A percentile compares a stretch with the other conserved stretches of the same genome.
Conservation (phyloP, 2,888 invertebrate genomes). For the Apamea monoglypha region DNA sequence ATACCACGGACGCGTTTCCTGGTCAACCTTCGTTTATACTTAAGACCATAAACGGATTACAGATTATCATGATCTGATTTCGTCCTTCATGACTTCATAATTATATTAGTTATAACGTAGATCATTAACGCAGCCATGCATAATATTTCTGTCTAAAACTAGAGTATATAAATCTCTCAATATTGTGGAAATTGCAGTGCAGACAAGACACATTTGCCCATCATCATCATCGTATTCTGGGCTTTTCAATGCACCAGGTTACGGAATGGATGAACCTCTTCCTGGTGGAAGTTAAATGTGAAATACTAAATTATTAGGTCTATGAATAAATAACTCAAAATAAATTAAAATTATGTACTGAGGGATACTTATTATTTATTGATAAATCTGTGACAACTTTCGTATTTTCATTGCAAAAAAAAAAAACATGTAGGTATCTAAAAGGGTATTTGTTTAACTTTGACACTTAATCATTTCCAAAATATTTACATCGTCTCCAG, state of each 20-base stretch:
- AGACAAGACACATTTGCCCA: not conserved
- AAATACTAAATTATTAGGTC: not conserved
- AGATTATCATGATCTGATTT: slow-evolving; percentile 17
- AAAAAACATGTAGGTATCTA: not conserved
- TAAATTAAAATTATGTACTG: not conserved
- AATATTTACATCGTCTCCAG: not conserved
- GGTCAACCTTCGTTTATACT: slow-evolving; percentile 59
- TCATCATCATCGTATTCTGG: not conserved
- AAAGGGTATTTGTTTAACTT: not conserved
- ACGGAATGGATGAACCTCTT: too few species aligned
- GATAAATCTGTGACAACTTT: not conserved
- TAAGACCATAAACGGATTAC: slow-evolving; percentile 3
- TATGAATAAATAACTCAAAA: not conserved
- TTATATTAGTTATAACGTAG: not conserved
- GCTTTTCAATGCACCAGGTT: not conserved
- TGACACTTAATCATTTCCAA: not conserved
- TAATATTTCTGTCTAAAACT: not conserved
- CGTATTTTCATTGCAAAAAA: not conserved
- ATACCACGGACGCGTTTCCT: slow-evolving; percentile 78
- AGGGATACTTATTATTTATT: not conserved
- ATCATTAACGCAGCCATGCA: not conserved
- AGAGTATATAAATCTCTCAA: slow-evolving; percentile 3
- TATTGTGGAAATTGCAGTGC: slow-evolving; percentile 7
- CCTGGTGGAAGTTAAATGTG: not conserved
- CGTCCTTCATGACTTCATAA: not conserved